Percentiles rank a stretch among this genome's conserved stretches.
Conservation (phyloP, 2,888 invertebrate species). For the Cremastinae sp. region DNA sequence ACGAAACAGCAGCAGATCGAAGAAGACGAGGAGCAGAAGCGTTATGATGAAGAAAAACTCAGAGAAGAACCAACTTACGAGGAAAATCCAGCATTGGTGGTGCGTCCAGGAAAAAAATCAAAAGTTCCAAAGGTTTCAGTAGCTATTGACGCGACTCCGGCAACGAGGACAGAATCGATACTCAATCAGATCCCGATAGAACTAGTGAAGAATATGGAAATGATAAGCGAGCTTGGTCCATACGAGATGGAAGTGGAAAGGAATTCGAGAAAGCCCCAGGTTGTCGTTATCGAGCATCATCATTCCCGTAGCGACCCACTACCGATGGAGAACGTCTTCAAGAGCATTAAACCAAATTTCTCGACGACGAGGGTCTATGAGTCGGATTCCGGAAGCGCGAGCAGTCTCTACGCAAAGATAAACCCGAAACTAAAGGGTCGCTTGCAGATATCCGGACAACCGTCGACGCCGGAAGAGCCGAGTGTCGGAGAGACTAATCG, state of each 20-base stretch:
- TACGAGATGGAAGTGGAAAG: conserved; percentile 62
- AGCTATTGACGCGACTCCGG: conserved; percentile 89
- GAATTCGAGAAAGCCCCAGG: conserved; percentile 69
- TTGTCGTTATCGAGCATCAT: conserved; percentile 77
- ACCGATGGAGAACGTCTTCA: conserved; percentile 75
- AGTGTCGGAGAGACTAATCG: conserved; percentile 39
- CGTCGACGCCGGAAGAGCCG: conserved; percentile 47
- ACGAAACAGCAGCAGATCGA: conserved; percentile 75
- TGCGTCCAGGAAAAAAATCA: conserved; percentile 79
- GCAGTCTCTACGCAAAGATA: conserved; percentile 77
- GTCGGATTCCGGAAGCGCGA: conserved; percentile 76
- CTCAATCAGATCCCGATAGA: conserved; percentile 90
- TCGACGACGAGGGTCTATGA: conserved; percentile 72
- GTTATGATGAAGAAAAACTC: conserved; percentile 61
- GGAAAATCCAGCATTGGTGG: conserved; percentile 71
- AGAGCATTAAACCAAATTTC: conserved; percentile 77
- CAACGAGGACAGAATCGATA: conserved; percentile 87
- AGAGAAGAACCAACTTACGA: conserved; percentile 74
- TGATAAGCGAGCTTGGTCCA: conserved; percentile 60
- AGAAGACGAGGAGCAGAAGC: conserved; percentile 65
- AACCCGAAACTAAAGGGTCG: conserved; percentile 75
- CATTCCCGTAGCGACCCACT: conserved; percentile 77
- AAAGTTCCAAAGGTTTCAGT: conserved; percentile 87
- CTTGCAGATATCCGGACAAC: conserved; percentile 62
- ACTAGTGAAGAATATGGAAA: conserved; percentile 81